Evolutionary conservation across 2,113 vertebrate species (phyloP).

Genomic region (Seriola aureovittata): DNA sequence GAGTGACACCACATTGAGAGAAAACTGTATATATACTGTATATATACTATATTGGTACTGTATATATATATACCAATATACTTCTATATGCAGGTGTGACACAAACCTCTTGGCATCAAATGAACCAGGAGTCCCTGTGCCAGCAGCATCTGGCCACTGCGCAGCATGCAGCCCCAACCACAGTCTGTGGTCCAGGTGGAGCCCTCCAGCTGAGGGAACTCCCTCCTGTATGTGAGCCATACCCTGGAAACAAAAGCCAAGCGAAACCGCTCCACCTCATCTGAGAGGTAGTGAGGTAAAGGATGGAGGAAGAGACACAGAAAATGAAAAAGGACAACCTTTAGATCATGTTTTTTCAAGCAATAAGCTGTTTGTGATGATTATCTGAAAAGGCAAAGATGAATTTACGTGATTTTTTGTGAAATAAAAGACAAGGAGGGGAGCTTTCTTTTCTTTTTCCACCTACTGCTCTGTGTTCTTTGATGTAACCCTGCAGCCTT

Average conservation of each 20-base stretch:
- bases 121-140: conserved; percentile 91
- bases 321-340: neutral
- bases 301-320: neutral
- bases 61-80: neutral
- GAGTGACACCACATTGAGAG: neutral
- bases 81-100: neutral
- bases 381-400: neutral
- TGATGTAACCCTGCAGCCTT: conserved; percentile 1
- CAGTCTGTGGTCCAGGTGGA: conserved; percentile 91
- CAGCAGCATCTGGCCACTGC: conserved; percentile 94
- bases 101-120: conserved; percentile 87
- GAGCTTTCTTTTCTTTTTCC: neutral
- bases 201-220: conserved; percentile 90
- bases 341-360: neutral
- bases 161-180: conserved; percentile 95
- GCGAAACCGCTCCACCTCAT: conserved; percentile 89
- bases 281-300: conserved; percentile 61
- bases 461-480: conserved; percentile 3
- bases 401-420: neutral
- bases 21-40: neutral
- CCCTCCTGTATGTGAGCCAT: conserved; percentile 92
- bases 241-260: conserved; percentile 88
- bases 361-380: too few species aligned
- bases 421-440: neutral
- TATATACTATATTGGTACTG: too few species aligned